phyloP scores from a whole-genome alignment of 2,113 vertebrate genomes.

The Leptobrachium leishanense region DNA sequence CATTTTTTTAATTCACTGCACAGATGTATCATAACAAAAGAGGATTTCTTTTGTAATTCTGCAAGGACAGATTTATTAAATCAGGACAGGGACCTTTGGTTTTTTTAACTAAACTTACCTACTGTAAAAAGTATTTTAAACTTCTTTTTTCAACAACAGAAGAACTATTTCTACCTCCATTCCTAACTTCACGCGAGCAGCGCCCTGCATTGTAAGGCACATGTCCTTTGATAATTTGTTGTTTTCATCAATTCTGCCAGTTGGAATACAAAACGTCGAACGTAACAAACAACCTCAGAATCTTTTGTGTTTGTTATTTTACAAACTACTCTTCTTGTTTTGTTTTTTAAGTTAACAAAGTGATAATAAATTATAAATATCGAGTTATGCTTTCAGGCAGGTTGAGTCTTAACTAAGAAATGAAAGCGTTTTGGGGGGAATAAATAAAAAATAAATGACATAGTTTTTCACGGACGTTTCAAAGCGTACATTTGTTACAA shows the following conservation, averaged over 20 bases:
- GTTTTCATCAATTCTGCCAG: not conserved
- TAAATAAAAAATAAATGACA: not conserved
- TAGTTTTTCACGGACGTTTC: constrained; percentile 40
- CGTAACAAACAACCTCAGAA: not conserved
- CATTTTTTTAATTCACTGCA: too few species aligned
- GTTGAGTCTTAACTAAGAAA: constrained; percentile 36
- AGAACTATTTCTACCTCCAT: not conserved
- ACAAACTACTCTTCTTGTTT: not conserved
- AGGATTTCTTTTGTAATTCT: not conserved
- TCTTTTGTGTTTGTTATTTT: not conserved
- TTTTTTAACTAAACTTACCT: not conserved
- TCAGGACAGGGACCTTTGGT: not conserved
- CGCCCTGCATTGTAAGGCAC: not conserved
- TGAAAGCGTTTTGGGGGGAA: not conserved
- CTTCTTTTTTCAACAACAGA: not conserved
- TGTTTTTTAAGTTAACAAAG: not conserved
- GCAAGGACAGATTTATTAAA: not conserved
- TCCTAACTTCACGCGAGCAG: not conserved
- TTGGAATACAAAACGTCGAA: not conserved
- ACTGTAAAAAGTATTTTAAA: not conserved
- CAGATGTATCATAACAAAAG: not conserved
- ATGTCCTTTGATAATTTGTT: constrained; percentile 1
- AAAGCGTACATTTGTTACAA: constrained; percentile 37
- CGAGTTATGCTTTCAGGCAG: not conserved
- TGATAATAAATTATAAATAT: constrained; percentile 21